phyloP scores from a whole-genome alignment of 2,888 invertebrate genomes.

The Autographa pulchrina region DNA sequence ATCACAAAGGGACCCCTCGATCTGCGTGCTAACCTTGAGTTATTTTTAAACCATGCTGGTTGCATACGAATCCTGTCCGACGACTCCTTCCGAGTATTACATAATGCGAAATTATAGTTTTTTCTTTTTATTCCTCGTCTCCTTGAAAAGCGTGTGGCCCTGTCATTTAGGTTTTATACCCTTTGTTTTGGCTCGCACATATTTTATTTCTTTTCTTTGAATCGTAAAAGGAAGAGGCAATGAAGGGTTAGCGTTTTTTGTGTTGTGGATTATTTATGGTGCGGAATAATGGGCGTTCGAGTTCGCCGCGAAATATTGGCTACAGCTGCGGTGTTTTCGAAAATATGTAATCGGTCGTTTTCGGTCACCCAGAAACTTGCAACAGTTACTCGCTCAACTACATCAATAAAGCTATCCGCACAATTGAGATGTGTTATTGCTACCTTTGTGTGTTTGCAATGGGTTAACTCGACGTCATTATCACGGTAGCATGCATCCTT shows the following conservation, averaged over 20 bases:
- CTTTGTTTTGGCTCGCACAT: constrained; percentile 87
- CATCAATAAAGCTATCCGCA: constrained; percentile 56
- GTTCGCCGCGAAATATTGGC: constrained; percentile 73
- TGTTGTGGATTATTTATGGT: constrained; percentile 85
- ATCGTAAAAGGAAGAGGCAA: constrained; percentile 89
- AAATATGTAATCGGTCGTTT: constrained; percentile 66
- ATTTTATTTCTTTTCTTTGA: constrained; percentile 87
- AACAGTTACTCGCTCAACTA: constrained; percentile 36
- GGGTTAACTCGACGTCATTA: constrained; percentile 70
- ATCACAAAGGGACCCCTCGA: constrained; percentile 85
- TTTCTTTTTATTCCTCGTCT: constrained; percentile 76
- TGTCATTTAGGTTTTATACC: constrained; percentile 86
- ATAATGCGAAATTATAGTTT: constrained; percentile 87
- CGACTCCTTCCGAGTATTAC: constrained; percentile 88
- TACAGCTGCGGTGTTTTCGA: constrained; percentile 78
- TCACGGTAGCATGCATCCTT: constrained; percentile 75
- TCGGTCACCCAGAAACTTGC: constrained; percentile 49
- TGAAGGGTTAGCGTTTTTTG: constrained; percentile 87
- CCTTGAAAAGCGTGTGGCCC: constrained; percentile 86
- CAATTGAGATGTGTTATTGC: constrained; percentile 59
- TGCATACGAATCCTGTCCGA: constrained; percentile 84
- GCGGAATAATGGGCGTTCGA: constrained; percentile 83
- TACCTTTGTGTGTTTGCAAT: constrained; percentile 65
- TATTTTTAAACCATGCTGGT: constrained; percentile 85
- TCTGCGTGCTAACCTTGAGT: constrained; percentile 85